Conservation (phyloP, 1,140 invertebrate species). For the Drosophila chauvacae region DNA sequence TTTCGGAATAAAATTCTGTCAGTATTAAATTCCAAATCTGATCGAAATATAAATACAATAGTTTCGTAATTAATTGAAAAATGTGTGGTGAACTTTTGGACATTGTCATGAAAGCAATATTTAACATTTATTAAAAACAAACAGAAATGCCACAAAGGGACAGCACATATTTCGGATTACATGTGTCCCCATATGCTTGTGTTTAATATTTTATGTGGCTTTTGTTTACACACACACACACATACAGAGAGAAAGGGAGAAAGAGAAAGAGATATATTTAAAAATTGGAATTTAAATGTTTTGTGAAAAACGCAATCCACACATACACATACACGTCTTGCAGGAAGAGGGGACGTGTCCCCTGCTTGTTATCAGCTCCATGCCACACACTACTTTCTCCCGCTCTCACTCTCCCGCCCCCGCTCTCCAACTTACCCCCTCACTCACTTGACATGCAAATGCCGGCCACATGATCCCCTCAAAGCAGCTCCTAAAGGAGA, state of each 20-base stretch:
- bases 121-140: slow-evolving; percentile 20
- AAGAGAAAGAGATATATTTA: neutral
- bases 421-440: neutral
- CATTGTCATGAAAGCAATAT: slow-evolving; percentile 7
- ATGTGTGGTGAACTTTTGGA: slow-evolving; percentile 9
- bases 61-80: slow-evolving; percentile 13
- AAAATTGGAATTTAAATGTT: slow-evolving; percentile 10
- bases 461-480: slow-evolving; percentile 16
- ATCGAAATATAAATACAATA: neutral
- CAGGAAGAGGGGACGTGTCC: neutral
- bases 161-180: slow-evolving; percentile 16
- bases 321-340: neutral
- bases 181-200: slow-evolving; percentile 1
- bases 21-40: neutral
- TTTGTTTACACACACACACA: neutral
- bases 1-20: neutral
- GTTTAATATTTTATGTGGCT: slow-evolving; percentile 22
- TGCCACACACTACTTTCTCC: neutral
- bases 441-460: slow-evolving; percentile 4
- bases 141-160: slow-evolving; percentile 16
- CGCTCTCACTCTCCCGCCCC: neutral
- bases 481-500: slow-evolving; percentile 12
- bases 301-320: neutral
- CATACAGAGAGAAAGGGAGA: too few species aligned
- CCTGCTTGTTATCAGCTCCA: slow-evolving; percentile 1